Percentiles rank a stretch among this genome's conserved stretches.
Conservation (phyloP, 2,113 vertebrate species). For the Albula goreensis region DNA sequence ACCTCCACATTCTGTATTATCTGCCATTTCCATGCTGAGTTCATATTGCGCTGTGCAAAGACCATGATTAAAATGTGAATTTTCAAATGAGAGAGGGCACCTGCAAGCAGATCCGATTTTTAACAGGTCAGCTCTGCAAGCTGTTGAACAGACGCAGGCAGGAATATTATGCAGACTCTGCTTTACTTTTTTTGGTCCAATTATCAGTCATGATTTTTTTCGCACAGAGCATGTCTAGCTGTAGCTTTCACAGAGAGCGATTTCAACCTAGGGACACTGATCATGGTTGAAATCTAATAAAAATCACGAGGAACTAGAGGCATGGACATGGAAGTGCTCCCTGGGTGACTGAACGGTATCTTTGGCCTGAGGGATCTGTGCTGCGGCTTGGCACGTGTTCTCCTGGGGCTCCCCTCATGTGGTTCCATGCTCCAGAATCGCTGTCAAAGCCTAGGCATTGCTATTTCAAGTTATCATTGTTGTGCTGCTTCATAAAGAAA, state of each 20-base stretch:
- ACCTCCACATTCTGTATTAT: not conserved
- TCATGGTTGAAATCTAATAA: not conserved
- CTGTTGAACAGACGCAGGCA: not conserved
- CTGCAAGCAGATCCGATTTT: not conserved
- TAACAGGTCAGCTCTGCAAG: not conserved
- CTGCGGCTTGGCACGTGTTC: not conserved
- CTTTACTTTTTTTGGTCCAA: not conserved
- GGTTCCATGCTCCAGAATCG: not conserved
- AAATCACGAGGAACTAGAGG: not conserved
- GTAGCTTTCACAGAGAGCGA: not conserved
- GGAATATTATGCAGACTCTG: not conserved
- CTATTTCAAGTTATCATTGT: no score
- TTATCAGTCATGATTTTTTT: not conserved
- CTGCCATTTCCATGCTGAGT: not conserved
- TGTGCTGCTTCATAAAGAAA: no score
- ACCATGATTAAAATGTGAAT: conserved; percentile 3
- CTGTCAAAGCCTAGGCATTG: not conserved
- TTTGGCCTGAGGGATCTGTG: not conserved
- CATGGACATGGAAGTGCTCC: not conserved
- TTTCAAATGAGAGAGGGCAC: not conserved
- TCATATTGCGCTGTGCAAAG: not conserved
- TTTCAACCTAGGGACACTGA: no score
- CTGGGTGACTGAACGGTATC: not conserved
- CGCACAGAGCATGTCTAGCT: no score
- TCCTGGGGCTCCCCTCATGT: not conserved